A percentile compares a stretch with the other conserved stretches of the same genome.
Conservation (phyloP, 2,113 vertebrate genomes). For the Urocynchramus pylzowi region DNA sequence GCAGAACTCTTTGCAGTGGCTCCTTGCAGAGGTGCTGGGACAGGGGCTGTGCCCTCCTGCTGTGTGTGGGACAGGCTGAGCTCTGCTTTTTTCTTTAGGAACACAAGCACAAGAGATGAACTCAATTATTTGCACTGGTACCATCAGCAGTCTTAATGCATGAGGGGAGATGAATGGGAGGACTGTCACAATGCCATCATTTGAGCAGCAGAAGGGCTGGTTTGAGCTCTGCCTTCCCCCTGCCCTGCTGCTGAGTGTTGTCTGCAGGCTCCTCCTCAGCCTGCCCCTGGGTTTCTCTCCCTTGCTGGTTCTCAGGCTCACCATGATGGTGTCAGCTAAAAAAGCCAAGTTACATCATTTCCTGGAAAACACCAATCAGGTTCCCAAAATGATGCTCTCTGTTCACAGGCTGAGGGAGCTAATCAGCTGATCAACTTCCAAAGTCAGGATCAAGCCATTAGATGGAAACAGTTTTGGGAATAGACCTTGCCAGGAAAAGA, state of each 20-base stretch:
- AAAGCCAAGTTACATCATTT: background rate
- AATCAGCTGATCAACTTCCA: background rate
- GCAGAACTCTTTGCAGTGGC: background rate
- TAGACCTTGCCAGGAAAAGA: background rate
- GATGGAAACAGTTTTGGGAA: background rate
- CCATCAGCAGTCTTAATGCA: background rate
- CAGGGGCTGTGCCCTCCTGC: background rate
- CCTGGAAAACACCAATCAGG: background rate
- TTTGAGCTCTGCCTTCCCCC: background rate
- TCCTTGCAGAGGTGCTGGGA: background rate
- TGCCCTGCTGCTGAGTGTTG: background rate
- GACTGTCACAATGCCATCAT: too few species aligned
- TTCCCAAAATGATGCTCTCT: background rate
- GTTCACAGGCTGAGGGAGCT: background rate
- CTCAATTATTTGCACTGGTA: background rate
- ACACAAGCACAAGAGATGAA: background rate
- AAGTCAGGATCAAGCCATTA: background rate
- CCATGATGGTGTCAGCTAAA: background rate
- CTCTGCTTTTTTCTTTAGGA: background rate
- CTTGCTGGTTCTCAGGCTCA: background rate
- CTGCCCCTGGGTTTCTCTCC: background rate
- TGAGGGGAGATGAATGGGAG: background rate
- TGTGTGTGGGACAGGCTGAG: background rate
- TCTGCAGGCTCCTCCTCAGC: background rate
- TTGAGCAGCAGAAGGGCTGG: background rate